Base-by-base conservation (phyloP, 2,797 vertebrate genomes). In the Spheniscus humboldti region DNA sequence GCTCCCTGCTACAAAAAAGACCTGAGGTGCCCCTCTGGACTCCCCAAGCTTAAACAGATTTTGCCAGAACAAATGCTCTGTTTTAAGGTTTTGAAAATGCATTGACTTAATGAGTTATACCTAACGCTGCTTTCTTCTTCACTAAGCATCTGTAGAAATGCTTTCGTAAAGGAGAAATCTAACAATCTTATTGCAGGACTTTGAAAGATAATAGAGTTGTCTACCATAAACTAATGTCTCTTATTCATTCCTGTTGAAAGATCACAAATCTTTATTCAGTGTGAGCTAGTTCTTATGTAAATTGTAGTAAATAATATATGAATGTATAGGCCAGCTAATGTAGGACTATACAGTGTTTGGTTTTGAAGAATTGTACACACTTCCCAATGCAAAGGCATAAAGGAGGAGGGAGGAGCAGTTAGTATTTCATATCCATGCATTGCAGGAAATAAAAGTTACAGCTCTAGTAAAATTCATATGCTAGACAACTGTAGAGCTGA, bases 401-500 rank as follows among this genome's bases (percentile, higher is more conserved):
- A 88, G 68, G 17, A 90, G 53, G 83, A 75, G 76, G 82, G 52
- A 91, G 79, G 45, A 84, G 63, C 74, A 86, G 92, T 90, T 91
- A 84, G 89, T 88, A 76, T 94, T 95, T 96, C 94, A 91, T 84
- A 90, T 84, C 89, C 59, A 78, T 45, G 76, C 73, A 59, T 75
- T 95, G 91, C 84, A 90, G 89, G 82, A 96, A 95, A 96, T 94
- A 95, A 92, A 97, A 97, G 87, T 97, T 93, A 94, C 94, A 92
- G 85, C 89, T 94, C 87, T 96, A 95, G 95, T 97, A 95, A 88
- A 96, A 97, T 97, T 95, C 89, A n/a, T 92, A 86, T 94, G 82
- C 97, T 73, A 97, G 94, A 96, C 92, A 96, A 92, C 90, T 84
- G 83, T 71, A 95, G 89, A 96, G 79, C 91, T 95, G 94, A 95